A percentile compares a stretch with the other conserved stretches of the same genome.
Evolutionary conservation across 2,888 invertebrate genomes (phyloP).

Genomic region (Entomobrya proxima): DNA sequence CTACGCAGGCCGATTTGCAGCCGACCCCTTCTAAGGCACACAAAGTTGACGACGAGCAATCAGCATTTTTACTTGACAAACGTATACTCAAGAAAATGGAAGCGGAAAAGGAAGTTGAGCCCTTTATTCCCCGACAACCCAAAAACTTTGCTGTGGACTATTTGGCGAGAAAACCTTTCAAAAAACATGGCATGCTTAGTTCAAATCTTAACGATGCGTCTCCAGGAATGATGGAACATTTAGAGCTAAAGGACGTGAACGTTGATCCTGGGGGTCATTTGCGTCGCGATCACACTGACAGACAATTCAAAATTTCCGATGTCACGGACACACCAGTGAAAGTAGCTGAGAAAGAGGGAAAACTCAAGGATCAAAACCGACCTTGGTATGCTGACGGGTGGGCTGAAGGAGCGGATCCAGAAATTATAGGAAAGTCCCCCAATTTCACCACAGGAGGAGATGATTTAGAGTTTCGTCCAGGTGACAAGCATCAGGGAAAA

Average conservation of each 20-base stretch:
- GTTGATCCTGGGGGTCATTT: conserved; percentile 42
- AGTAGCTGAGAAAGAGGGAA: conserved; percentile 11
- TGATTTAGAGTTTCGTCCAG: background rate
- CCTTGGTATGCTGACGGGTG: conserved; percentile 21
- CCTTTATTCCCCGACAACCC: conserved; percentile 25
- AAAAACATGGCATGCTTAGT: conserved; percentile 10
- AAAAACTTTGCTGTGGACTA: conserved; percentile 37
- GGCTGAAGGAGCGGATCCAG: conserved; percentile 11
- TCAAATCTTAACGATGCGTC: conserved; percentile 30
- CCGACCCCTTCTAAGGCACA: background rate
- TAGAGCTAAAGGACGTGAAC: conserved; percentile 28
- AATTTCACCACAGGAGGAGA: background rate
- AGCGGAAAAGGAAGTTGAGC: conserved; percentile 10
- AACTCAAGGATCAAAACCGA: background rate
- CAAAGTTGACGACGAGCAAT: background rate
- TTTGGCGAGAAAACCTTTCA: conserved; percentile 11
- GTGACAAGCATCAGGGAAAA: background rate
- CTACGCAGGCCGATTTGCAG: background rate
- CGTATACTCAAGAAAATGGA: background rate
- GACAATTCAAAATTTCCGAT: conserved; percentile 23
- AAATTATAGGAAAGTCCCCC: background rate
- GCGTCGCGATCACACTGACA: background rate
- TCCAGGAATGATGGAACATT: conserved; percentile 30
- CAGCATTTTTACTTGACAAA: background rate
- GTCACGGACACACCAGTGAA: conserved; percentile 27